Conservation (phyloP, 92 coral and sea anemone species). For the Porites evermanni region DNA sequence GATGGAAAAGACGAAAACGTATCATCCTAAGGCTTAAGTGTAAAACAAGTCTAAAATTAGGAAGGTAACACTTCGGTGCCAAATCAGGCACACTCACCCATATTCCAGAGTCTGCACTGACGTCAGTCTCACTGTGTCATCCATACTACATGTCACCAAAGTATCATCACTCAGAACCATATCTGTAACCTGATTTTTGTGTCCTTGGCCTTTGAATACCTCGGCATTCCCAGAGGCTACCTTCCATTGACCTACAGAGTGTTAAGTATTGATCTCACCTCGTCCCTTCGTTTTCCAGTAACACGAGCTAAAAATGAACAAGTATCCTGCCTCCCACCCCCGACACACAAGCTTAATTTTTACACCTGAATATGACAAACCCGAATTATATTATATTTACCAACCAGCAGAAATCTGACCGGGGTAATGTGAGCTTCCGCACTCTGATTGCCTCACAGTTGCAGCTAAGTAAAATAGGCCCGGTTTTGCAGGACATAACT, state of each 20-base stretch:
- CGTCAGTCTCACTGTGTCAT: conserved; percentile 83
- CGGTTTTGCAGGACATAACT: too few species aligned
- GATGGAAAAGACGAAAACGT: too few species aligned
- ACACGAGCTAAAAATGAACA: too few species aligned
- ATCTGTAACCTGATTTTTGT: conserved; percentile 77
- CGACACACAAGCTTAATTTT: too few species aligned
- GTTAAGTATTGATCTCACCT: conserved; percentile 50
- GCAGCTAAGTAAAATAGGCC: too few species aligned
- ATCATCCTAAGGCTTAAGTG: neutral
- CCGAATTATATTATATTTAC: too few species aligned
- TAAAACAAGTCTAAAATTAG: neutral
- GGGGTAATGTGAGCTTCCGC: too few species aligned
- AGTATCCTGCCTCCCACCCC: too few species aligned
- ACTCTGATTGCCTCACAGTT: too few species aligned
- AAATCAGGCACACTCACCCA: conserved; percentile 57
- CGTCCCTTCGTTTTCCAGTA: too few species aligned
- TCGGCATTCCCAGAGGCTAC: conserved; percentile 74
- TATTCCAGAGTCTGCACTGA: conserved; percentile 81
- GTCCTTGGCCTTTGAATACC: conserved; percentile 77
- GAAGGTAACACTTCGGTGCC: neutral
- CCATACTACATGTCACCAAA: conserved; percentile 84
- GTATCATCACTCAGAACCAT: conserved; percentile 68
- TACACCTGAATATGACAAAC: too few species aligned
- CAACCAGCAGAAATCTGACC: too few species aligned
- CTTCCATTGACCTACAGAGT: conserved; percentile 79